Base-by-base conservation (phyloP, 2,888 invertebrate genomes). In the Geotrupes spiniger region DNA sequence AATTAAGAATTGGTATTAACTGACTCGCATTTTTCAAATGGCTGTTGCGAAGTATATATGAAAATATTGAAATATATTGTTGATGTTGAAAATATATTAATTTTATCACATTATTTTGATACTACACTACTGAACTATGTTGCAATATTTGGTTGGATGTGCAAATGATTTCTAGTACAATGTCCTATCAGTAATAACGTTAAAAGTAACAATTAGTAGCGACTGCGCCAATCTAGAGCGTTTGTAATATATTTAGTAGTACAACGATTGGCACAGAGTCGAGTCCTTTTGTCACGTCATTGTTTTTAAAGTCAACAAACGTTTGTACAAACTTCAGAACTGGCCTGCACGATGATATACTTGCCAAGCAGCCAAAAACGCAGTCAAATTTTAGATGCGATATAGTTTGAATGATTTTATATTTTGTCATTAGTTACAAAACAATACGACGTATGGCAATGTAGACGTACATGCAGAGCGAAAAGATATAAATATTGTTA, bases 41-140 rank as follows among this genome's bases (percentile, higher is more conserved):
- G 71, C 71, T 71, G 71, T 70, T 71, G 70, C 69, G 61, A 70
- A 70, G 69, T 70, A 69, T 69, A 70, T 69, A 55, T 51, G 51
- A 44, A 66, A 25, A 21, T 21, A 21, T 21, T 11, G 12, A 33
- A 36, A 36, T 31, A 17, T 42, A 36, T 45, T 45, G 39, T 45
- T 45, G 27, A 37, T 27, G 38, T 39, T 37, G 28, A 38, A 25
- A 14, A 38, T 38, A 11, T 29, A 31, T 31, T 21, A 33, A 25
- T 16, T 41, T 41, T 41, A 28, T 43, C 31, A 40, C 26, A 47
- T 43, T 49, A 46, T 54, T 49, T 46, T 51, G 51, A 51, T 52
- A 60, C 52, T 50, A 41, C 42, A 46, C 44, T 21, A 49, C 49
- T 46, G 49, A 50, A 63, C 57, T 63, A 59, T 61, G 63, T 64